Evolutionary conservation across 2,113 vertebrate genomes (phyloP).

Genomic region (Hypanus sabinus): DNA sequence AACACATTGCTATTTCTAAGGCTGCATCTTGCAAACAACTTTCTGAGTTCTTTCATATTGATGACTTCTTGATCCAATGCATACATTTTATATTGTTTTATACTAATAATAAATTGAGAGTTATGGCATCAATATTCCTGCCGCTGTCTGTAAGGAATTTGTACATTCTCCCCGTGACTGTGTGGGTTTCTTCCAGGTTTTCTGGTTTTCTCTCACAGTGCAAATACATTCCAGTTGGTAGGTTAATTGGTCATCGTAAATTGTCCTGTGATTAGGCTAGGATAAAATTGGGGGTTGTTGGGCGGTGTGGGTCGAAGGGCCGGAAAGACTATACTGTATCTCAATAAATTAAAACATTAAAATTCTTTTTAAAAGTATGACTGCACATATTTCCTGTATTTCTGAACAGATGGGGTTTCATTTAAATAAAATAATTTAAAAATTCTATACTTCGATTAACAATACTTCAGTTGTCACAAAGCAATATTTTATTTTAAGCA

Average conservation of each 20-base stretch:
- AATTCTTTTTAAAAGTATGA: neutral
- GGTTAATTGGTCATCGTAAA: too few relatives aligned
- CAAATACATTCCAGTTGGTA: too few relatives aligned
- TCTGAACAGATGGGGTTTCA: neutral
- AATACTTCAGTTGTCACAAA: neutral
- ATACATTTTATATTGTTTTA: neutral
- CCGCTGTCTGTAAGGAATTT: too few relatives aligned
- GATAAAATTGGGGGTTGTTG: too few relatives aligned
- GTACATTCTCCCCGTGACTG: too few relatives aligned
- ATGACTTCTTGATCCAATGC: neutral
- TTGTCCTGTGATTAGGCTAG: too few relatives aligned
- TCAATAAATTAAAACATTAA: too few relatives aligned
- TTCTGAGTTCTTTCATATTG: neutral
- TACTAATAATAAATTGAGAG: neutral
- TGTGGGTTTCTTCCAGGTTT: too few relatives aligned
- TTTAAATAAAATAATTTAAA: neutral
- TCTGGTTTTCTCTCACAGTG: too few relatives aligned
- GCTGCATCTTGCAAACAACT: neutral
- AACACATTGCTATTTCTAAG: neutral
- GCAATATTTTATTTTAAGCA: neutral
- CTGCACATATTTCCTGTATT: neutral
- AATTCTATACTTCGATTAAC: neutral
- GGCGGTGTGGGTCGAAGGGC: too few relatives aligned
- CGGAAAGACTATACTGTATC: too few relatives aligned
- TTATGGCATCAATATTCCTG: neutral